Conservation (phyloP, 2,797 vertebrate genomes). For the Linurgus olivaceus region DNA sequence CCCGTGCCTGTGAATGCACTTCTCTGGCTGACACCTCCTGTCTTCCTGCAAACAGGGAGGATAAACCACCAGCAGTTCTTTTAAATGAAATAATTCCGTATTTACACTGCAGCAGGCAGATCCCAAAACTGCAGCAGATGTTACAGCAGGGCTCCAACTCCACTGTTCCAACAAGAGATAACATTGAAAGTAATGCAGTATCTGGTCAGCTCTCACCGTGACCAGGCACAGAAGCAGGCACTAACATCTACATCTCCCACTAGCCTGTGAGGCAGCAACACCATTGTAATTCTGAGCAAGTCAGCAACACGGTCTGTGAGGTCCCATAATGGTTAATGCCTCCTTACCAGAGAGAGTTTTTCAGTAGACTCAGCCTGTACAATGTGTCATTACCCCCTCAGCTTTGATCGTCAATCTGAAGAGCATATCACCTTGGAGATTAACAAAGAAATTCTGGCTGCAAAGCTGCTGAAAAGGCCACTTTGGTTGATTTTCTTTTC, state of each 20-base stretch:
- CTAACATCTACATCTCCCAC: not conserved
- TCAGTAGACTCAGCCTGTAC: not conserved
- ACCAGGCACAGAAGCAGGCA: not conserved
- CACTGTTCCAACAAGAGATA: not conserved
- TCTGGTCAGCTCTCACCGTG: not conserved
- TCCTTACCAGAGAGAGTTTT: not conserved
- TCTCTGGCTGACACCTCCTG: not conserved
- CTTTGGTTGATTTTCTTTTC: conserved; percentile 10
- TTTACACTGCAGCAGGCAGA: not conserved
- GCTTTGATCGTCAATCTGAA: conserved; percentile 33
- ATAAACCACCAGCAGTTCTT: not conserved
- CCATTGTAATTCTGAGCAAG: not conserved
- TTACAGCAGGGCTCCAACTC: not conserved
- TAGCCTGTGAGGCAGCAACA: not conserved
- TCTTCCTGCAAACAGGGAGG: not conserved
- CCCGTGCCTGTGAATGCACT: not conserved
- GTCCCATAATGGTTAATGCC: not conserved
- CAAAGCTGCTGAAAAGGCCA: conserved; percentile 40
- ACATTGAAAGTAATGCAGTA: not conserved
- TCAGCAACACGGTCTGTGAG: not conserved
- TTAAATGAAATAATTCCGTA: not conserved
- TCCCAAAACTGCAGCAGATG: conserved; percentile 12
- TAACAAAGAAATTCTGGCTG: conserved; percentile 24
- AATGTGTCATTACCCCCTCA: not conserved
- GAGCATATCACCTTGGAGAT: conserved; percentile 27